Percentiles rank a stretch among this genome's conserved stretches.
These are phyloP conservation scores for Enteromius paludinosus DNA, from an alignment of 2,797 vertebrate genomes.

Conservation along the genomic window DNA sequence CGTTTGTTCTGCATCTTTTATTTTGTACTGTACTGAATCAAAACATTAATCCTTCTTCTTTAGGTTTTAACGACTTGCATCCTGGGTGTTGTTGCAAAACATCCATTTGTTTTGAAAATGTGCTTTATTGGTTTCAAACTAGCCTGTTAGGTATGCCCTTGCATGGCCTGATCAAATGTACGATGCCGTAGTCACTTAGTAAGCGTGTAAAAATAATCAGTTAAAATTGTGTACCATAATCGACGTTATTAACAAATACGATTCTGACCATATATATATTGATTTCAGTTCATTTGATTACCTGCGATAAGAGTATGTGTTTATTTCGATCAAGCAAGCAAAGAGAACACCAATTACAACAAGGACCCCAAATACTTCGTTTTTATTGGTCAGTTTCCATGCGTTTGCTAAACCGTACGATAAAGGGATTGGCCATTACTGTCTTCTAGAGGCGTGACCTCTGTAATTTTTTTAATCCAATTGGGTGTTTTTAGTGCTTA, in stretches of 20 bases:
- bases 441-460: not conserved
- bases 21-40: not conserved
- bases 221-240: not conserved
- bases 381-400: slow-evolving; percentile 24
- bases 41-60: no score
- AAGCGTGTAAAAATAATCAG: not conserved
- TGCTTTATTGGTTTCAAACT: slow-evolving; percentile 10
- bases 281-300: not conserved
- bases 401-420: not conserved
- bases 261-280: not conserved
- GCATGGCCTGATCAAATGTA: slow-evolving; percentile 22
- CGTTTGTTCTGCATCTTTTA: not conserved
- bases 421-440: slow-evolving; percentile 32
- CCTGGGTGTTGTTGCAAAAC: no score
- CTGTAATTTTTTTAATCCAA: not conserved
- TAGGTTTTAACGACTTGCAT: no score
- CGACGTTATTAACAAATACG: not conserved
- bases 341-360: not conserved
- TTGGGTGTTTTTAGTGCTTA: not conserved
- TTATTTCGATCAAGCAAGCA: slow-evolving; percentile 16
- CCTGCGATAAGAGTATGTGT: not conserved
- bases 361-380: slow-evolving; percentile 24
- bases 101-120: not conserved
- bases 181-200: not conserved
- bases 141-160: not conserved